A percentile compares a stretch with the other conserved stretches of the same genome.
phyloP scores from a whole-genome alignment of 2,113 vertebrate genomes.

The Muntiacus muntjak region DNA sequence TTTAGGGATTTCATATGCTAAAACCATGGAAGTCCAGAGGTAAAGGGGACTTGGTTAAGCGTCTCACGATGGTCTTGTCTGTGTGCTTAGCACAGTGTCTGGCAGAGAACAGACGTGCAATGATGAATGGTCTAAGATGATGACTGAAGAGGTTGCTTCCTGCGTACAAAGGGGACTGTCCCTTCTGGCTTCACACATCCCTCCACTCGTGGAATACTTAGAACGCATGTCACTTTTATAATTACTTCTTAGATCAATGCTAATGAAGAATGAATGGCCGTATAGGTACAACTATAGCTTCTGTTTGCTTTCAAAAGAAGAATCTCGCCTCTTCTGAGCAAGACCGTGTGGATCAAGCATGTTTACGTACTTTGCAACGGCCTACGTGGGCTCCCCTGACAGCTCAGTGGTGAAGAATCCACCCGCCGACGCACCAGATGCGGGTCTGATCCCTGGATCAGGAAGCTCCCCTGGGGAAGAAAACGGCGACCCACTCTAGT shows the following conservation, averaged over 20 bases:
- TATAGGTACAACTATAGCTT: background rate
- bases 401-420: background rate
- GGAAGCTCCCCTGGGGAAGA: background rate
- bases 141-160: background rate
- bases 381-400: background rate
- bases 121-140: accelerated
- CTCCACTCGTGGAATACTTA: background rate
- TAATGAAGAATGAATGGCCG: background rate
- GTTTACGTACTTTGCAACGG: accelerated
- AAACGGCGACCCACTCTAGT: background rate
- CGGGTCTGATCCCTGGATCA: background rate
- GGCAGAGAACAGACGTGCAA: accelerated
- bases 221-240: background rate
- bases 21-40: background rate
- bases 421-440: accelerated
- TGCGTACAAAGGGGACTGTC: background rate
- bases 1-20: background rate
- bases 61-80: accelerated
- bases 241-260: background rate
- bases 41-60: too few relatives aligned
- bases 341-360: background rate
- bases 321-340: background rate
- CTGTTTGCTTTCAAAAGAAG: background rate
- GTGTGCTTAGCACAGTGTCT: background rate
- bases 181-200: background rate